Percentiles rank a stretch among this genome's conserved stretches.
Evolutionary conservation across 2,113 vertebrate species (phyloP).

Genomic region (Astur gentilis): DNA sequence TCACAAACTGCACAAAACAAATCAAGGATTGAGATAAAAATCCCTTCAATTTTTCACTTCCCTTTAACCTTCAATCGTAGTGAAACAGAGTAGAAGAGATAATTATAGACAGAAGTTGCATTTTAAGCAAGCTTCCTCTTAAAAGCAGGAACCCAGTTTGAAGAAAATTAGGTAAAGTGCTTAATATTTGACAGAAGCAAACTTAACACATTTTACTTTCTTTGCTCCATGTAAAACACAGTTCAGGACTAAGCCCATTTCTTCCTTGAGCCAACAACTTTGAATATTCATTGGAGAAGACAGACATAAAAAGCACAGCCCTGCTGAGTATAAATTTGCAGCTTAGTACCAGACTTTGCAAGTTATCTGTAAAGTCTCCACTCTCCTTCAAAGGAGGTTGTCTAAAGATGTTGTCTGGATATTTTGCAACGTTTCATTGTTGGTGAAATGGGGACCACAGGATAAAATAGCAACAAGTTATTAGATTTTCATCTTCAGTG

Average conservation of each 20-base stretch:
- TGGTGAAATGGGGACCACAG: neutral
- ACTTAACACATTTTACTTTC: neutral
- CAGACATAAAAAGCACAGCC: neutral
- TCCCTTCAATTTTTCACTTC: neutral
- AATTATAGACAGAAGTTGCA: neutral
- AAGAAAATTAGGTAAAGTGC: neutral
- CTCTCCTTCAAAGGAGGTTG: neutral
- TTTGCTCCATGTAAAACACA: neutral
- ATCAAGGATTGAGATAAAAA: neutral
- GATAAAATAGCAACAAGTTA: neutral
- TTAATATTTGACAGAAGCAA: neutral
- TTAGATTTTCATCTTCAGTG: neutral
- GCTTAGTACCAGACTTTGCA: neutral
- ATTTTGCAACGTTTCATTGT: neutral
- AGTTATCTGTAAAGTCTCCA: neutral
- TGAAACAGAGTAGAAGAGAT: neutral
- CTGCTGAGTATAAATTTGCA: neutral
- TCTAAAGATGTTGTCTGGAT: neutral
- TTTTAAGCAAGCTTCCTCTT: neutral
- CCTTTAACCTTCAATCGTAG: neutral
- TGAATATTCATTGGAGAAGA: neutral
- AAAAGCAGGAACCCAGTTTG: neutral
- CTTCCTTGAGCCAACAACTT: neutral
- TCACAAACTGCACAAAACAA: neutral
- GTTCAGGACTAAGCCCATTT: neutral